These are phyloP conservation scores for Rhabdornis inornatus DNA, from an alignment of 2,113 vertebrate genomes.

Conservation along the genomic window DNA sequence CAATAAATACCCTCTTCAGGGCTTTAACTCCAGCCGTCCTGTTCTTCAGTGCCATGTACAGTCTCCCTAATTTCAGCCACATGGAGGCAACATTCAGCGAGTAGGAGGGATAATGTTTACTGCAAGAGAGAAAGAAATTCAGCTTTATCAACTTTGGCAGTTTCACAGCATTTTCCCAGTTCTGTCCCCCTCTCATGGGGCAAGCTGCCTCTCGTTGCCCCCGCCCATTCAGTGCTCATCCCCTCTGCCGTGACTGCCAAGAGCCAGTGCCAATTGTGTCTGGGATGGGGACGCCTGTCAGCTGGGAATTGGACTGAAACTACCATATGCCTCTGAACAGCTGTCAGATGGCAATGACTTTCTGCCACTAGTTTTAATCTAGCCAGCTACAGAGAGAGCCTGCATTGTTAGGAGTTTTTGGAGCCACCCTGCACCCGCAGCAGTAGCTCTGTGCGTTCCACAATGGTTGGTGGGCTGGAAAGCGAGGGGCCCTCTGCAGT, in stretches of 20 bases:
- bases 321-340: constrained; percentile 51
- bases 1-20: constrained; percentile 85
- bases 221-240: background rate
- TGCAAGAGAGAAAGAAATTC: constrained; percentile 51
- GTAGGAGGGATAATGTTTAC: constrained; percentile 87
- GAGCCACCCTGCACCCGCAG: background rate
- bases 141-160: background rate
- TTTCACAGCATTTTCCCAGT: background rate
- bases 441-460: background rate
- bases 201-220: background rate
- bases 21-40: constrained; percentile 69
- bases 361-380: constrained; percentile 37
- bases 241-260: constrained; percentile 9
- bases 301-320: constrained; percentile 39
- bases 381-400: constrained; percentile 24
- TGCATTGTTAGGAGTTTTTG: background rate
- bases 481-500: background rate
- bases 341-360: constrained; percentile 59
- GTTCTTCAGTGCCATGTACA: constrained; percentile 83
- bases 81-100: constrained; percentile 95
- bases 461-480: background rate
- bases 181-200: background rate
- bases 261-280: background rate
- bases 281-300: background rate
- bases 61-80: constrained; percentile 90